Evolutionary conservation across 2,888 invertebrate species (phyloP).

Genomic region (Acanthacorydalis orientalis): DNA sequence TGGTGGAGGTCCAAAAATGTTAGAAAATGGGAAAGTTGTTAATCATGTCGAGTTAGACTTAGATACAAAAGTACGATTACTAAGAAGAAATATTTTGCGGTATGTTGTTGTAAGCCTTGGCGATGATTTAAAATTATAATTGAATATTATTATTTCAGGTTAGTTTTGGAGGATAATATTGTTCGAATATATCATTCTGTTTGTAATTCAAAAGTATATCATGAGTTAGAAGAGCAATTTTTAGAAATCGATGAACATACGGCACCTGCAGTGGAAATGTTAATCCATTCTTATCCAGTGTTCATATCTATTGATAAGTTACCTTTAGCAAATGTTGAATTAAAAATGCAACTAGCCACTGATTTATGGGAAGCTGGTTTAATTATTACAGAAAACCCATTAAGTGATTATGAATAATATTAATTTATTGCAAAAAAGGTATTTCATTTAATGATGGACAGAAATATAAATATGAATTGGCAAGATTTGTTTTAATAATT

Average conservation of each 20-base stretch:
- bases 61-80: slow-evolving; percentile 38
- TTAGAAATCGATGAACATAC: slow-evolving; percentile 54
- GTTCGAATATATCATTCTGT: slow-evolving; percentile 61
- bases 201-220: slow-evolving; percentile 76
- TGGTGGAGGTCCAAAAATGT: slow-evolving; percentile 53
- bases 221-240: slow-evolving; percentile 54
- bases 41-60: slow-evolving; percentile 47
- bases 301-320: slow-evolving; percentile 57
- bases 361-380: slow-evolving; percentile 73
- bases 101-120: slow-evolving; percentile 8
- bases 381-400: slow-evolving; percentile 50
- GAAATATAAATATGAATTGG: too few species aligned
- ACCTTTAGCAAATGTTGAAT: slow-evolving; percentile 42
- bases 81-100: slow-evolving; percentile 35
- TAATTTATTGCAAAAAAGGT: too few species aligned
- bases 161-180: slow-evolving; percentile 44
- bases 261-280: slow-evolving; percentile 49
- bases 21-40: slow-evolving; percentile 38
- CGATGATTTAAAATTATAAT: background rate
- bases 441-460: too few species aligned
- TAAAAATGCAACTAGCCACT: slow-evolving; percentile 50
- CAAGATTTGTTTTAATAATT: too few species aligned
- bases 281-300: slow-evolving; percentile 60
- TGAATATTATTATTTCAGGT: slow-evolving; percentile 19
- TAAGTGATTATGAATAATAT: slow-evolving; percentile 13